These are phyloP conservation scores for Acrobasis consociella DNA, from an alignment of 2,888 invertebrate genomes.

Conservation along the genomic window DNA sequence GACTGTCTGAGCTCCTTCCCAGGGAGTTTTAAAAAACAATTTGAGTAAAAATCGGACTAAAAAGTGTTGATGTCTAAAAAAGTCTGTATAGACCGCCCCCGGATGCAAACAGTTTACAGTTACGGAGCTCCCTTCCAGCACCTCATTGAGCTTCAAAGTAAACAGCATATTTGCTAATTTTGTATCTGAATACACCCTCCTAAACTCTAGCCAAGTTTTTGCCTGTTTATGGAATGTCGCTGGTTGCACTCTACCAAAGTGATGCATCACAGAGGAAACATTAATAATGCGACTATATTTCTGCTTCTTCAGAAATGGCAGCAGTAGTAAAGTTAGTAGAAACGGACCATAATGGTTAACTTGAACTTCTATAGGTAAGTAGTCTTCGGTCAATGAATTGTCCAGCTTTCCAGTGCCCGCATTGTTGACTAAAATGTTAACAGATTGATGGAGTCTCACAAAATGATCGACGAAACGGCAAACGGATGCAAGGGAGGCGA, in stretches of 20 bases:
- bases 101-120: slow-evolving; percentile 92
- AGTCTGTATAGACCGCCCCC: slow-evolving; percentile 89
- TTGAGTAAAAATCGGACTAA: slow-evolving; percentile 83
- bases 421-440: slow-evolving; percentile 93
- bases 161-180: slow-evolving; percentile 89
- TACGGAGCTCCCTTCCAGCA: slow-evolving; percentile 84
- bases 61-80: slow-evolving; percentile 86
- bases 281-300: slow-evolving; percentile 88
- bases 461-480: slow-evolving; percentile 90
- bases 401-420: slow-evolving; percentile 88
- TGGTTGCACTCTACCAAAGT: slow-evolving; percentile 84
- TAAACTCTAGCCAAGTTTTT: slow-evolving; percentile 70
- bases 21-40: slow-evolving; percentile 84
- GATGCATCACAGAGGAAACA: slow-evolving; percentile 89
- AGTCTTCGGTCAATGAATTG: slow-evolving; percentile 87
- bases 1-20: slow-evolving; percentile 89
- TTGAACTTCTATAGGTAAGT: slow-evolving; percentile 92
- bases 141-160: slow-evolving; percentile 85
- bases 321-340: slow-evolving; percentile 91
- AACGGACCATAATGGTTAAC: slow-evolving; percentile 96
- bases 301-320: slow-evolving; percentile 87
- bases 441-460: slow-evolving; percentile 83
- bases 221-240: slow-evolving; percentile 86
- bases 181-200: slow-evolving; percentile 84
- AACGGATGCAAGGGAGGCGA: slow-evolving; percentile 88